Evolutionary conservation across 2,113 vertebrate genomes (phyloP), one percentile per base, ranked within the genome.

Genomic region (Ancistrus triradiatus): DNA sequence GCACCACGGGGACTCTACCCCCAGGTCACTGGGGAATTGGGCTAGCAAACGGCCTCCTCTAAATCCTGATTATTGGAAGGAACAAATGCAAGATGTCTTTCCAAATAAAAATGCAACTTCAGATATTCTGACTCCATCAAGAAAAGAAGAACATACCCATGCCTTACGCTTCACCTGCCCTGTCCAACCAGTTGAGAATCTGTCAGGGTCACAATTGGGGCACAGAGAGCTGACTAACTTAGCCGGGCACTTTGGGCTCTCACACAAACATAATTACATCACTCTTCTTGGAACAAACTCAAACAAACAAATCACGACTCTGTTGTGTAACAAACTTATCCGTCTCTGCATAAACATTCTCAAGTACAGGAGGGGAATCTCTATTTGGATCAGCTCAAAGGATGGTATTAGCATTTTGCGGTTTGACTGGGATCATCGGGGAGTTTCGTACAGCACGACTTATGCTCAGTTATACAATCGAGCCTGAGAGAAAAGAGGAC

Each of bases 391-490:
- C 44, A 25, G 47, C 48, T 48, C 46, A 69, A 49, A 56, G 66
- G 21, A 56, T 70, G 28, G 56, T 70, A 52, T 55, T 63, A 58
- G 58, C 50, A 52, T 71, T 68, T 59, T 67, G 42, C n/a, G 58
- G 47, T 63, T 67, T 66, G 63, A 68, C 55, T 68, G 53, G 60
- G 33, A 50, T 24, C 40, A 40, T 59, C 43, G 14, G 70, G 59
- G 65, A 59, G 19, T 47, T 73, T 64, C 53, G 53, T 15, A 24
- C 21, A 55, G 47, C 50, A 58, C 49, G 38, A 22, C 9, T 18
- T 40, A 37, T 48, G 48, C 21, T 59, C 64, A 63, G 59, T 67
- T 70, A 67, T 67, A 62, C 25, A 66, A 57, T 60, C 47, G 46
- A 68, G 53, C 59, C 42, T 37, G 43, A 46, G 62, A 58, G 47